These are phyloP conservation scores for Trissonchulus latispiculum DNA, from an alignment of 2,888 invertebrate species.

Conservation along the genomic window DNA sequence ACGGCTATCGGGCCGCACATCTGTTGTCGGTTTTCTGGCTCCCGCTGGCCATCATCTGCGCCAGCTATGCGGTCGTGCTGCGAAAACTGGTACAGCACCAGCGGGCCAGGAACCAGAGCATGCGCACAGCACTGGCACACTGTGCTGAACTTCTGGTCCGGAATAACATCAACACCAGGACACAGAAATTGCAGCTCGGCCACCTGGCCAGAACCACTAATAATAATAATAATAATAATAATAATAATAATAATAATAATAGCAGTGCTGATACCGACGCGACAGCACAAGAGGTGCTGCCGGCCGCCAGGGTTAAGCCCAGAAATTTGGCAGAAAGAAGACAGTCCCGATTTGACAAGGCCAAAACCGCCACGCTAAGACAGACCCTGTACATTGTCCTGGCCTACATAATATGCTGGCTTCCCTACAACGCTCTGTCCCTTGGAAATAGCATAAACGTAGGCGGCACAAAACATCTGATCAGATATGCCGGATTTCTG, in stretches of 20 bases:
- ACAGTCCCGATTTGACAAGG: background rate
- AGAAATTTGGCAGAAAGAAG: background rate
- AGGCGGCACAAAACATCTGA: background rate
- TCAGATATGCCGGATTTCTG: background rate
- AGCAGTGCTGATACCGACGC: too few species aligned
- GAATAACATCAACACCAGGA: background rate
- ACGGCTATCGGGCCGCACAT: background rate
- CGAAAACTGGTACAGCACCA: background rate
- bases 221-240: too few species aligned
- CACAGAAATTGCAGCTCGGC: too few species aligned
- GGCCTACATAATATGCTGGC: background rate
- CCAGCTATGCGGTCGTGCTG: background rate
- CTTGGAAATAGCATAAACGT: background rate
- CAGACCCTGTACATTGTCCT: background rate
- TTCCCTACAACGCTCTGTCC: background rate
- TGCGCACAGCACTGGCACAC: background rate
- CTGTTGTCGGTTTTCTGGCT: slow-evolving; percentile 17
- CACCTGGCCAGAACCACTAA: too few species aligned
- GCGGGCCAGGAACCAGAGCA: background rate
- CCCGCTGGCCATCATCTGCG: background rate
- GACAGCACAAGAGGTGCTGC: too few species aligned
- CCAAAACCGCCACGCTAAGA: background rate
- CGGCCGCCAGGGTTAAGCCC: background rate
- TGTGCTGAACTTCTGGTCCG: background rate
- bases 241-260: too few species aligned